Percentiles rank a stretch among this genome's conserved stretches.
Conservation (phyloP, 2,888 invertebrate species). For the Clivina fossor region DNA sequence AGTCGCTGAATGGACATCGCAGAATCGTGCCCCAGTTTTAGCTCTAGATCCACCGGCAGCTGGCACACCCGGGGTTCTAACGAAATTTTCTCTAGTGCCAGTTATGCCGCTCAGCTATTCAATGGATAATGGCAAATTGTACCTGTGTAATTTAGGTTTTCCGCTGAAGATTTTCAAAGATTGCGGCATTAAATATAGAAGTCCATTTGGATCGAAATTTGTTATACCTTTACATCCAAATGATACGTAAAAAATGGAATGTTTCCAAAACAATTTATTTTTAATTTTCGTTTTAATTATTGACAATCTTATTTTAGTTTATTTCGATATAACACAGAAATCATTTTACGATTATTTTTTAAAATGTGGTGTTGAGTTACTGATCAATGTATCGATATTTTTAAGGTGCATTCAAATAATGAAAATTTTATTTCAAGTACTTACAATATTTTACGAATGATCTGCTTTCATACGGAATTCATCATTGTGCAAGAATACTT, state of each 20-base stretch:
- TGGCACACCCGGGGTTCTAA: conserved; percentile 62
- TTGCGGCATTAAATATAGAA: conserved; percentile 75
- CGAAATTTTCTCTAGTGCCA: conserved; percentile 71
- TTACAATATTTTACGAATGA: too few species aligned
- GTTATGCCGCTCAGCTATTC: conserved; percentile 69
- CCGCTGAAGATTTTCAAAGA: conserved; percentile 75
- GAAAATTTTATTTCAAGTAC: too few species aligned
- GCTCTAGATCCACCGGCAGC: conserved; percentile 74
- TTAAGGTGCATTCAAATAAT: too few species aligned
- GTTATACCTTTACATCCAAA: conserved; percentile 70
- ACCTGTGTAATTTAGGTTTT: conserved; percentile 82
- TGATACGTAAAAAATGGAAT: conserved; percentile 40
- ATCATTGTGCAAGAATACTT: too few species aligned
- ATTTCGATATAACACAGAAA: too few species aligned
- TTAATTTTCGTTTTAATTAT: too few species aligned
- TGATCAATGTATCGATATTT: too few species aligned
- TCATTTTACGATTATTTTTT: too few species aligned
- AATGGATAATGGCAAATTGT: conserved; percentile 69
- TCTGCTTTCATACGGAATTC: too few species aligned
- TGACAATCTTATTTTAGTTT: too few species aligned
- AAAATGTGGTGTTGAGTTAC: too few species aligned
- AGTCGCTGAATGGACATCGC: conserved; percentile 68
- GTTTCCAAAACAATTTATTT: too few species aligned
- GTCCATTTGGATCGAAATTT: conserved; percentile 83
- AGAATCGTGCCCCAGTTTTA: conserved; percentile 70